These are phyloP conservation scores for Apotomis betuletana DNA, from an alignment of 2,888 invertebrate species.

Conservation along the genomic window DNA sequence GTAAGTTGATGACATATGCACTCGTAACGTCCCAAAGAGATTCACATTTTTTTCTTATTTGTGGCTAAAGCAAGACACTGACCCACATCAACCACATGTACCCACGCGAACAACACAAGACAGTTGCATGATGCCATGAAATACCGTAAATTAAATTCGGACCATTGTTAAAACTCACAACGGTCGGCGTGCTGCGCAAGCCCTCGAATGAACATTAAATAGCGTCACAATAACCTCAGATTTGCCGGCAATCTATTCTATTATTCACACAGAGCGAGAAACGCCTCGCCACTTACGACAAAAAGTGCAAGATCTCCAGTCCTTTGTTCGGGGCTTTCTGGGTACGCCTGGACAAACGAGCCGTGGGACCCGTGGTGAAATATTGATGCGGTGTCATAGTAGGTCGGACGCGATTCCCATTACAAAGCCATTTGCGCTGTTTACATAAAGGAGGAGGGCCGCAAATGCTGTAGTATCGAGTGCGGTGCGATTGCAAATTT, in stretches of 20 bases:
- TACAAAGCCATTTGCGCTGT: conserved; percentile 78
- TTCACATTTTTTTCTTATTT: conserved; percentile 34
- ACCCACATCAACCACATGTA: conserved; percentile 70
- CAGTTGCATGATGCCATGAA: conserved; percentile 76
- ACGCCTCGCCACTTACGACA: conserved; percentile 80
- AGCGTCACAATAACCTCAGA: conserved; percentile 77
- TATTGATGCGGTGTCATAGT: conserved; percentile 73
- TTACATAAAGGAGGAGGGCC: conserved; percentile 73
- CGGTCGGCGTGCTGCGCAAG: conserved; percentile 53
- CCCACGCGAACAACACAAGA: conserved; percentile 67
- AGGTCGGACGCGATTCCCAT: conserved; percentile 72
- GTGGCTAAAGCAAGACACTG: conserved; percentile 67
- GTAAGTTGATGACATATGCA: not conserved
- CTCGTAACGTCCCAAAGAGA: conserved; percentile 15
- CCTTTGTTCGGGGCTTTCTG: conserved; percentile 72
- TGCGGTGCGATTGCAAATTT: conserved; percentile 75
- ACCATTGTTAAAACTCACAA: conserved; percentile 64
- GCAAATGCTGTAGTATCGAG: conserved; percentile 58
- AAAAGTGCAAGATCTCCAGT: conserved; percentile 78
- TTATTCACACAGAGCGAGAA: conserved; percentile 73
- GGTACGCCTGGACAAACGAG: conserved; percentile 77
- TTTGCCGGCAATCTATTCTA: conserved; percentile 82
- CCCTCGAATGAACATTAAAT: conserved; percentile 76
- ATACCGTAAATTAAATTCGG: conserved; percentile 74
- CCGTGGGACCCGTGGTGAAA: conserved; percentile 75